Base-by-base conservation (phyloP, 2,113 vertebrate species). In the Andinoacara biseriatus region DNA sequence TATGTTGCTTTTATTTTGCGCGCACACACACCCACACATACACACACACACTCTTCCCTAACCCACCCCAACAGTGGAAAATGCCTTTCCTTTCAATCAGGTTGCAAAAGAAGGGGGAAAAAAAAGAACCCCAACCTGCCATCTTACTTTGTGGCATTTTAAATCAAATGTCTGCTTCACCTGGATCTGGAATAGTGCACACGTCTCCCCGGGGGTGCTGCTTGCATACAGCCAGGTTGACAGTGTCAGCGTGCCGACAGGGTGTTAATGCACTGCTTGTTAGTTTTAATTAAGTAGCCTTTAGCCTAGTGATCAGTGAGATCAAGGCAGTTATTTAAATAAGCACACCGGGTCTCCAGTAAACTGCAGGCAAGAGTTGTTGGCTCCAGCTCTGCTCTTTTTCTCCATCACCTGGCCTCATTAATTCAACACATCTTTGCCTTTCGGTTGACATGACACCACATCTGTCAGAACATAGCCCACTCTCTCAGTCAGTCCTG, bases 281-380 rank as follows among this genome's bases (percentile, higher is more conserved):
- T 91, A 62, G 81, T 90, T 92, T 92, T 89, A 90, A 94, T 94
- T 83, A 90, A 90, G 91, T 90, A 59, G 90, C 91, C 90, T 79
- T 76, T 92, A 91, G 89, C 90, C 78, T 43, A 31, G 87, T 90
- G 88, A 93, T 93, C 85, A 92, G 85, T 17, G 29, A 86, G 85
- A 93, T 89, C 85, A 86, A 87, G 90, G 79, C 87, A 33, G 85
- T 60, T 81, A 82, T 92, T 90, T 88, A 85, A 91, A 92, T 86
- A 63, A 80, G 85, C 89, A 18, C 76, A 63, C 76, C 83, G 1
- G 79, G 86, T 81, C 84, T 84, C 61, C 54, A 72, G 83, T 49
- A 81, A 90, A 90, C 87, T 90, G 85, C 86, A 78, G 90, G 89
- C 85, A 43, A 82, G 58, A 61, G 76, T 54, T 3, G 62, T 5